phyloP scores from a whole-genome alignment of 2,113 vertebrate species.

The Ornithorhynchus anatinus region DNA sequence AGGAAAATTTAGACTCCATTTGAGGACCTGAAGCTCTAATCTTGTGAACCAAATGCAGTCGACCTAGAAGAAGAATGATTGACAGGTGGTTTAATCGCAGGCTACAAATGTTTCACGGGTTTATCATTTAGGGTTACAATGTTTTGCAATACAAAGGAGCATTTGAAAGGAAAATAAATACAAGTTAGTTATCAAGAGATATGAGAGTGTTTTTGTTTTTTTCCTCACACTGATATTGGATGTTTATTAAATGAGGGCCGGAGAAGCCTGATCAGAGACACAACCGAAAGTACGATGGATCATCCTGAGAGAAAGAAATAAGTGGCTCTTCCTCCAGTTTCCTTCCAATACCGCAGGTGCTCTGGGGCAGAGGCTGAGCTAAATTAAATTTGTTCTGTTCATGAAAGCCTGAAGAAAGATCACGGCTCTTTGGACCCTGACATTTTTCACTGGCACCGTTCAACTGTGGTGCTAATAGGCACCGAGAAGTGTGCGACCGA shows the following conservation, averaged over 20 bases:
- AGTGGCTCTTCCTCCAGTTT: accelerated
- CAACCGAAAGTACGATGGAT: neutral
- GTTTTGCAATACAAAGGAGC: neutral
- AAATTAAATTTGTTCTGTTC: neutral
- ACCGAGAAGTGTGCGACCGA: neutral
- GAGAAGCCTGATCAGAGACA: neutral
- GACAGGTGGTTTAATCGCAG: neutral
- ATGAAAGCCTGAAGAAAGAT: neutral
- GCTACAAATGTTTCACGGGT: neutral
- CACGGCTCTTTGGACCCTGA: no score
- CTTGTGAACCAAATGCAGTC: neutral
- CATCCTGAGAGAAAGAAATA: neutral
- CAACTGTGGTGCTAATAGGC: neutral
- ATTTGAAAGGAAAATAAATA: neutral
- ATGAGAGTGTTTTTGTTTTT: neutral
- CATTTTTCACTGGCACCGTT: neutral
- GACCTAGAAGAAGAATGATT: neutral
- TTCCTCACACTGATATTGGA: neutral
- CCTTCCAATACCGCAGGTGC: neutral
- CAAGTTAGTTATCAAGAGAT: neutral
- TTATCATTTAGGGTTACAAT: neutral
- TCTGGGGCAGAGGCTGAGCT: neutral
- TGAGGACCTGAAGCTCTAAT: neutral
- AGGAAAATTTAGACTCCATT: neutral
- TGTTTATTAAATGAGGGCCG: neutral